A percentile compares a stretch with the other conserved stretches of the same genome.
Evolutionary conservation across 1,140 invertebrate genomes (phyloP).

Genomic region (Pseudomyrmex gracilis): DNA sequence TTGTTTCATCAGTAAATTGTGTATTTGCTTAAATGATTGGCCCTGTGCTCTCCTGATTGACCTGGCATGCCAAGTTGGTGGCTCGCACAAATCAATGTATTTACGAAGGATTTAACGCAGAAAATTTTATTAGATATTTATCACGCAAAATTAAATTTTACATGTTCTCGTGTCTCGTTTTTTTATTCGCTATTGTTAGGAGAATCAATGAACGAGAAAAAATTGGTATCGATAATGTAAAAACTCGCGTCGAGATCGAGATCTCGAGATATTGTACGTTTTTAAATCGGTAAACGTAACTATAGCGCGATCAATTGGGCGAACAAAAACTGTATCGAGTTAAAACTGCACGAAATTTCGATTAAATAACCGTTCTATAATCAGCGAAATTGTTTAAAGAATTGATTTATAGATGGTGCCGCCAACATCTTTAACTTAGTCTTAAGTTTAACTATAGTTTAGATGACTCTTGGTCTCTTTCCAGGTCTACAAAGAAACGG

Average conservation of each 20-base stretch:
- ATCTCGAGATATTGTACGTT: background rate
- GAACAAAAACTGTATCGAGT: background rate
- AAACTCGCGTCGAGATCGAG: background rate
- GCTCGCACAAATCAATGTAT: background rate
- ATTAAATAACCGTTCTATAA: background rate
- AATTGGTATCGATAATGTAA: background rate
- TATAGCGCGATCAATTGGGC: background rate
- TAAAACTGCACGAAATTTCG: slow-evolving; percentile 19
- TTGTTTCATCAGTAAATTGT: slow-evolving; percentile 28
- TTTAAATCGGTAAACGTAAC: background rate
- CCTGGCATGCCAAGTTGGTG: slow-evolving; percentile 15
- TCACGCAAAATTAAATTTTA: too few species aligned
- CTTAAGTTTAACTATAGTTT: background rate
- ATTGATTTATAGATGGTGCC: background rate
- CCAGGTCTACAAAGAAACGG: background rate
- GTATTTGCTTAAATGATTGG: slow-evolving; percentile 42
- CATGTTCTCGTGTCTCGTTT: background rate
- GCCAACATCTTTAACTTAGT: background rate
- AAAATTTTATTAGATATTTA: slow-evolving; percentile 1
- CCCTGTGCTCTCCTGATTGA: slow-evolving; percentile 1
- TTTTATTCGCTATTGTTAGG: background rate
- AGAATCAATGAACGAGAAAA: background rate
- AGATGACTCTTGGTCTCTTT: background rate
- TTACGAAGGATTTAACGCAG: background rate
- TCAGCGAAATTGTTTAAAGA: slow-evolving; percentile 4